phyloP scores from a whole-genome alignment of 53 echinoderm and acorn worm genomes.

The Crossaster papposus region DNA sequence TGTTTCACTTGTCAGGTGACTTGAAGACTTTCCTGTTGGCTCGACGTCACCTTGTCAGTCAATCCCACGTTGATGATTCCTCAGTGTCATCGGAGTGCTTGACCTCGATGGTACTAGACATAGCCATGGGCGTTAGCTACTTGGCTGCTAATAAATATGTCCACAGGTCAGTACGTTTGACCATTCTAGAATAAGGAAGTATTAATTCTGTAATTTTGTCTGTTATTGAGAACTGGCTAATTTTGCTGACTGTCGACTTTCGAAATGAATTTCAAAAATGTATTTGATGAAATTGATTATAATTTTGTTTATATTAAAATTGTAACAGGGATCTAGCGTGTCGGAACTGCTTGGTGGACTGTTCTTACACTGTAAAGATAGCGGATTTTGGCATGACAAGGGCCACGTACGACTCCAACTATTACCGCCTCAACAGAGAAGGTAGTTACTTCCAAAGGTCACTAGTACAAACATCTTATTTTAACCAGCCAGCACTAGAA shows the following conservation, averaged over 20 bases:
- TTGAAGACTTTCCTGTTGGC: constrained; percentile 91
- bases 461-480: too few species aligned
- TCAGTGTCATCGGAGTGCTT: constrained; percentile 66
- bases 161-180: constrained; percentile 67
- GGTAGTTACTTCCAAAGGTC: constrained; percentile 46
- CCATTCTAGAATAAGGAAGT: neutral
- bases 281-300: neutral
- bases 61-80: constrained; percentile 36
- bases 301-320: neutral
- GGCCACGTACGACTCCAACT: constrained; percentile 91
- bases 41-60: constrained; percentile 80
- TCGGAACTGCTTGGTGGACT: constrained; percentile 86
- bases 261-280: neutral
- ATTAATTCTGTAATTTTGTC: too few species aligned
- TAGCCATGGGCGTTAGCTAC: constrained; percentile 85
- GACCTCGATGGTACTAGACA: constrained; percentile 86
- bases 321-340: constrained; percentile 84
- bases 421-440: constrained; percentile 84
- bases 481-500: too few species aligned
- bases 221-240: too few species aligned
- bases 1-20: constrained; percentile 69
- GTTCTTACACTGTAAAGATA: constrained; percentile 79
- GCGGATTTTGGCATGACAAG: constrained; percentile 99
- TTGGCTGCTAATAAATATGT: constrained; percentile 83
- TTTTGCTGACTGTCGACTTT: too few species aligned